Base-by-base conservation (phyloP, 2,888 invertebrate genomes). In the Periphyllus acericola region DNA sequence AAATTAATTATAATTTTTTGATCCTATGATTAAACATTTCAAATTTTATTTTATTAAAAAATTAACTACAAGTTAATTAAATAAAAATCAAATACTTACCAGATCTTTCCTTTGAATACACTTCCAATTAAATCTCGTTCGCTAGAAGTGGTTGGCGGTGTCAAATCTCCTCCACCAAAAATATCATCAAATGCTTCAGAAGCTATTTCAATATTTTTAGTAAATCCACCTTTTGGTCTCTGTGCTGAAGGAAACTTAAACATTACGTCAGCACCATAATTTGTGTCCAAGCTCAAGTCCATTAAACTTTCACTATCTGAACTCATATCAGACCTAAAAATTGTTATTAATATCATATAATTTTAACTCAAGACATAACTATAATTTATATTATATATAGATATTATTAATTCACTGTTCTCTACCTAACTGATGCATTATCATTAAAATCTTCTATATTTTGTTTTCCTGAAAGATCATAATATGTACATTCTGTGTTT, bases 241-340 rank as follows among this genome's bases (percentile, higher is more conserved):
- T 86, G 86, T 8, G 72, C 34, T 52, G 86, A 86, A 40, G 89
- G 80, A 71, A 90, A 89, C 79, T 93, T 92, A 91, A 95, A 95
- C 92, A 95, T 94, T n/a, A 94, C 93, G 83, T 90, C 90, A 66
- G 89, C 89, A 68, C 89, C 89, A 89, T 90, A 89, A 55, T 84
- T 88, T 46, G 85, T 83, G 72, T 87, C 89, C 60, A 86, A 60
- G 32, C 80, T 89, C 19, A 82, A 34, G 29, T 85, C 82, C 82
- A 96, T 94, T 91, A 95, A 97, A 90, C 96, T 95, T 90, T 96
- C 96, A 89, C 96, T 97, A 92, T 98, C 98, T 0, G 96, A 96
- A 90, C 96, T 96, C 60, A 95, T 95, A 89, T 97, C 97, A 90
- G 90, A 90, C 79, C 90, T 90, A 88, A 78, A 66, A 60, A 29